Base-by-base conservation (phyloP, 2,797 vertebrate species). In the Rousettus madagascariensis region DNA sequence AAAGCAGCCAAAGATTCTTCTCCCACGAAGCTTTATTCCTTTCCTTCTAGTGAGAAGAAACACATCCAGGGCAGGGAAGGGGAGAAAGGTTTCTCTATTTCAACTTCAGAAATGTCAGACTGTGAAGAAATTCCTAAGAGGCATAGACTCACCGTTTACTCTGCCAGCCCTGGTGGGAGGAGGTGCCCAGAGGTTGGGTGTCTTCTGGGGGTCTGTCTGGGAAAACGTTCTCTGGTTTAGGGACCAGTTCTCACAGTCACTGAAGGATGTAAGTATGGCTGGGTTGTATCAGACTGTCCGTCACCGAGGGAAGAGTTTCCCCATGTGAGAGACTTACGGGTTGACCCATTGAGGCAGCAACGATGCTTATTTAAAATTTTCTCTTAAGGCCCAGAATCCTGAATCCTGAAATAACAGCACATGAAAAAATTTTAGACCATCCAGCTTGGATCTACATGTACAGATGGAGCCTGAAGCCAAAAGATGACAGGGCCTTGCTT, bases 371-470 rank as follows among this genome's bases (percentile, higher is more conserved):
- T 46, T 46, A 49, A 30, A 28, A 20, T 61, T 57, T 68, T 80
- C 22, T 91, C 6, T 33, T 11, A 63, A 38, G 3, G 9, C 66
- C 46, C 2, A 26, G n/a, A 17, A 30, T 8, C 1, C 38, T 65
- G 11, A 15, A 8, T 43, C n/a, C 30, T 26, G 4, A 17, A 10
- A 6, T 16, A 3, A 72, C 15, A 20, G 8, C 33, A 22, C 6
- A 7, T 0, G 1, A 89, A n/a, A 3, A 15, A 6, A 3, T 24
- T 69, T 36, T 16, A 61, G 8, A 9, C 1, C 59, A 30, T 12
- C 19, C 46, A 28, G 0, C 5, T 24, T 15, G 36, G 0, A 1
- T 2, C 2, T 15, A 38, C 6, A 5, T 12, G 24, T 7, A 46
- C 12, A 75, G n/a, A 33, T 13, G 20, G 38, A 13, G 0, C 38